phyloP scores from a whole-genome alignment of 2,888 invertebrate species.

The Troides aeacus region DNA sequence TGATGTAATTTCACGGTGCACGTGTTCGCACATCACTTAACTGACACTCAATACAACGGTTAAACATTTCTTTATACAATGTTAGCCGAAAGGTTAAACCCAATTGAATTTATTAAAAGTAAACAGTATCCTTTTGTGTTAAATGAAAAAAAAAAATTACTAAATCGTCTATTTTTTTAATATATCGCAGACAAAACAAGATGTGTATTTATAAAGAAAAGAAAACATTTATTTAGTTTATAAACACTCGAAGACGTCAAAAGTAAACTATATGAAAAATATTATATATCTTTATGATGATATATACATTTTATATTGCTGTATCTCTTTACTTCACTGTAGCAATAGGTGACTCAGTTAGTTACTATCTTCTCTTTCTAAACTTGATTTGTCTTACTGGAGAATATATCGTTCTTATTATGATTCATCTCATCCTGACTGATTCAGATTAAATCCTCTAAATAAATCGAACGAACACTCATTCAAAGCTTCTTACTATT shows the following conservation, averaged over 20 bases:
- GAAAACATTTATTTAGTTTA: no score
- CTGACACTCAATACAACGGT: not conserved
- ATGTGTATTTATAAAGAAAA: no score
- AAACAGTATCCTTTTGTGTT: no score
- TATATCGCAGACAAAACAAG: no score
- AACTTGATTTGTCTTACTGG: not conserved
- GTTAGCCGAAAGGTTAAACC: not conserved
- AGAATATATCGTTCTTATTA: not conserved
- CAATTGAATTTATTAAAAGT: no score
- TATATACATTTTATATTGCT: not conserved
- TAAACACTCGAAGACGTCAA: no score
- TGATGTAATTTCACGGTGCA: conserved; percentile 22
- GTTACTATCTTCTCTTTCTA: not conserved
- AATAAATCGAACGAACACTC: not conserved
- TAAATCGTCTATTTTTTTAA: no score
- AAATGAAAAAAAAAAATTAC: no score
- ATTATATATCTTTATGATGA: not conserved
- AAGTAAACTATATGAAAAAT: no score
- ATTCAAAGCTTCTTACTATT: not conserved
- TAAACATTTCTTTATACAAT: not conserved
- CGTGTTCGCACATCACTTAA: conserved; percentile 11
- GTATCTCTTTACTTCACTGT: not conserved
- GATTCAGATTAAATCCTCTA: not conserved
- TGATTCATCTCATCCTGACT: not conserved
- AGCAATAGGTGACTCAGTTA: not conserved